Conservation (phyloP, 2,888 invertebrate genomes). For the Cryptus armator region DNA sequence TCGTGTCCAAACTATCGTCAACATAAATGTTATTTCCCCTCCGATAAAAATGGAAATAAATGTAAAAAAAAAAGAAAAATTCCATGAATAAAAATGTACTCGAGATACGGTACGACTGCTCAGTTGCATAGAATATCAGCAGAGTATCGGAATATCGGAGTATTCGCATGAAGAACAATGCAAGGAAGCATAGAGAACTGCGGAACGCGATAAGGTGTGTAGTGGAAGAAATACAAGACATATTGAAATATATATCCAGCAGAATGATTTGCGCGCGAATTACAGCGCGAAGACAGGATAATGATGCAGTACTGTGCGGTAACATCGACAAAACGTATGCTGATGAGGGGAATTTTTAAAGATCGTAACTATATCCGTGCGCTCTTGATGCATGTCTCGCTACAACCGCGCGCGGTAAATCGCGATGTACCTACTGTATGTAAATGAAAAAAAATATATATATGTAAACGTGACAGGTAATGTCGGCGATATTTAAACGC, state of each 20-base stretch:
- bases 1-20: not conserved
- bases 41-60: not conserved
- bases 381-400: not conserved
- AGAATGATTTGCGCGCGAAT: not conserved
- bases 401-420: constrained; percentile 1
- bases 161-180: not conserved
- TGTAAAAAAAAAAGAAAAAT: not conserved
- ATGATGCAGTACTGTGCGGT: not conserved
- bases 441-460: constrained; percentile 17
- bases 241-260: not conserved
- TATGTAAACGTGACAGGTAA: constrained; percentile 25
- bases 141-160: not conserved
- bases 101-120: not conserved
- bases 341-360: not conserved
- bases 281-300: constrained; percentile 1
- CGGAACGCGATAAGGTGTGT: not conserved
- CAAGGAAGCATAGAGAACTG: not conserved
- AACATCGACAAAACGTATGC: not conserved
- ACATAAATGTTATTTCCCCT: not conserved
- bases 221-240: not conserved
- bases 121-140: not conserved
- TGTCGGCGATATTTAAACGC: constrained; percentile 23
- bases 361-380: not conserved
- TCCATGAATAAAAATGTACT: not conserved
- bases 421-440: constrained; percentile 29